Base-by-base conservation (phyloP, 1,140 invertebrate species). In the Drosophila rhopaloa region DNA sequence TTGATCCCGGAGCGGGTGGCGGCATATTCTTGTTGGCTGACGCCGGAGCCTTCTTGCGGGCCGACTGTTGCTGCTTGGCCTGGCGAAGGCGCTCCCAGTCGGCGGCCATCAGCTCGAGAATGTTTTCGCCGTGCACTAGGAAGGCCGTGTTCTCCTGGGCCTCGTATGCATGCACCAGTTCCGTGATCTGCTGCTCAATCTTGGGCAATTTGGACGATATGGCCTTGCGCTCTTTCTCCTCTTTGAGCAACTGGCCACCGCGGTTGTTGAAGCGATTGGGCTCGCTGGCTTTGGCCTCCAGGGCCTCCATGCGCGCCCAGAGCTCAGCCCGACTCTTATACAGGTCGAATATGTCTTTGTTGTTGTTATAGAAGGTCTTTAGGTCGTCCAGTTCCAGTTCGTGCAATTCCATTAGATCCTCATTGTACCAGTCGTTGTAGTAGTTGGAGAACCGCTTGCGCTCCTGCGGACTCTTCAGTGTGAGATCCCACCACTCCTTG, bases 181-280 rank as follows among this genome's bases (percentile, higher is more conserved):
- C 91, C 1, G 91, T 92, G 0, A 96, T 93, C 83, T 95, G 93
- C 3, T 93, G 93, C 91, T 96, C 95, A 27, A 96, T 94, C 92
- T 96, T 95, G 0, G 95, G 95, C 44, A 96, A 77, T 93, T 95
- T 96, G 44, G 94, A 95, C 1, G 95, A 93, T 13, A 95, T 94
- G 4, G 93, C 91, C 84, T 97, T 98, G 9, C 97, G 93, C 79
- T 97, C 96, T 77, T 96, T 97, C 92, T 98, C 97, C 90, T 98
- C 97, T 29, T 94, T 94, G 0, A 98, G 92, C 8, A 98, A 93
- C 74, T 96, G 95, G 0, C 97, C 97, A 6, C 97, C 97, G 46
- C 97, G 94, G 93, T 98, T 97, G 63, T 97, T 95, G 84, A 96
- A 97, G 3, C 97, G 94, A 71, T 96, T 95, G 0, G 96, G 96